Evolutionary conservation across 1,140 invertebrate genomes (phyloP), one percentile per base, ranked within the genome.

Genomic region (Amyelois transitella): DNA sequence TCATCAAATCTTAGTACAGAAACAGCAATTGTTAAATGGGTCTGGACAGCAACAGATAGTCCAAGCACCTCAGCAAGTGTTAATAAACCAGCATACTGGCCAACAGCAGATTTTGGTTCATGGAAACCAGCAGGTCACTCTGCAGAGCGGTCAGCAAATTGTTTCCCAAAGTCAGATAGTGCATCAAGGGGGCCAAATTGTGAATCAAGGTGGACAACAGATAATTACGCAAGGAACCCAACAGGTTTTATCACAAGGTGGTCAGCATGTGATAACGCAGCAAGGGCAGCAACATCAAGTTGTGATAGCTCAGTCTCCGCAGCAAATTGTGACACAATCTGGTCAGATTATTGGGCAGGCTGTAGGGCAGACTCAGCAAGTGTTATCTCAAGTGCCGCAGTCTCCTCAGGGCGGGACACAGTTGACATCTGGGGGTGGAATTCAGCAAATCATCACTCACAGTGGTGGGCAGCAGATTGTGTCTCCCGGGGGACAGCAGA

Each of bases 1-100:
- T 53, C 87, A 89, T 61, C 88, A 88, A 65, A 88, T 89, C 64
- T 62, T 89, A 19, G 85, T 88, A 1, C 88, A 89, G 55, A 86
- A 89, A 49, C 89, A 90, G 52, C 88, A 87, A 53, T 55, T 86
- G 14, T 54, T 85, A n/a, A 78, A 73, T 53, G 68, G 69, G 45
- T 70, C 75, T 38, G 81, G 79, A 2, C 83, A 89, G 45, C 89
- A 90, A 32, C 88, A 87, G 53, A 77, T 86, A 61, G 84, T 86
- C 0, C 78, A 83, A 70, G 78, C 65, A 4, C 81, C 82, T 53
- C 82, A 87, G 45, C 81, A 87, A 65, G 81, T 87, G 22, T 60
- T 86, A 20, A 86, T 83, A 43, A 86, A 88, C 38, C 84, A 88
- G 51, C 82, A 86, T 43, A 83, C 81, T n/a, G 80, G 83, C 1